phyloP scores from a whole-genome alignment of 2,888 invertebrate species.

The Pristionchus mayeri region DNA sequence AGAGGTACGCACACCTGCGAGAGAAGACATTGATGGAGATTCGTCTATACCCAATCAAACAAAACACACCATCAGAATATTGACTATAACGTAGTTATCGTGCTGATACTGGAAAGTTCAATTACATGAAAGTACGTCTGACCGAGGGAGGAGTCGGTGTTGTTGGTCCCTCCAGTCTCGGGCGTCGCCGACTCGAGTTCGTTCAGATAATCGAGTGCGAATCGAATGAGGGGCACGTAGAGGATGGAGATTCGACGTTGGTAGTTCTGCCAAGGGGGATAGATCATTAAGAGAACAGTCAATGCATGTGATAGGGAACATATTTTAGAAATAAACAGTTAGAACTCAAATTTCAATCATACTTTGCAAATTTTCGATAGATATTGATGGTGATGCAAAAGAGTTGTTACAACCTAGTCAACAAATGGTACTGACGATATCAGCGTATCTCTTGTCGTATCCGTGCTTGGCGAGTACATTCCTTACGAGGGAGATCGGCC shows the following conservation, averaged over 20 bases:
- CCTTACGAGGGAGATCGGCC: conserved; percentile 86
- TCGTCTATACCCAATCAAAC: no score
- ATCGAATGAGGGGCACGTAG: conserved; percentile 91
- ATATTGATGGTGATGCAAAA: conserved; percentile 66
- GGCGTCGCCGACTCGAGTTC: conserved; percentile 80
- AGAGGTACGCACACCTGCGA: conserved; percentile 29
- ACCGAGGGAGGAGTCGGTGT: conserved; percentile 19
- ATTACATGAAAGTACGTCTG: no score
- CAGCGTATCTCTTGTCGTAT: conserved; percentile 90
- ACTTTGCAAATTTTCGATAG: no score
- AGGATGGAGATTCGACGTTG: conserved; percentile 86
- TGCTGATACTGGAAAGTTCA: no score
- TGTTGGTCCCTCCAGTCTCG: not conserved
- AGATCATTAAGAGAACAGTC: no score
- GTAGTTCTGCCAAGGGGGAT: conserved; percentile 60
- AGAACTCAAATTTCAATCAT: no score
- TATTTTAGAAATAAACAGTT: no score
- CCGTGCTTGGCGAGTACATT: conserved; percentile 94
- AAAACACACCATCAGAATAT: no score
- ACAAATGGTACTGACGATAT: conserved; percentile 80
- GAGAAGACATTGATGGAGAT: not conserved
- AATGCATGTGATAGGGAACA: no score
- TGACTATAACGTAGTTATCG: no score
- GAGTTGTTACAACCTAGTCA: not conserved
- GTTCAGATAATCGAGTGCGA: conserved; percentile 89